Conservation (phyloP, 2,113 vertebrate species). For the Cochlearius cochlearius region DNA sequence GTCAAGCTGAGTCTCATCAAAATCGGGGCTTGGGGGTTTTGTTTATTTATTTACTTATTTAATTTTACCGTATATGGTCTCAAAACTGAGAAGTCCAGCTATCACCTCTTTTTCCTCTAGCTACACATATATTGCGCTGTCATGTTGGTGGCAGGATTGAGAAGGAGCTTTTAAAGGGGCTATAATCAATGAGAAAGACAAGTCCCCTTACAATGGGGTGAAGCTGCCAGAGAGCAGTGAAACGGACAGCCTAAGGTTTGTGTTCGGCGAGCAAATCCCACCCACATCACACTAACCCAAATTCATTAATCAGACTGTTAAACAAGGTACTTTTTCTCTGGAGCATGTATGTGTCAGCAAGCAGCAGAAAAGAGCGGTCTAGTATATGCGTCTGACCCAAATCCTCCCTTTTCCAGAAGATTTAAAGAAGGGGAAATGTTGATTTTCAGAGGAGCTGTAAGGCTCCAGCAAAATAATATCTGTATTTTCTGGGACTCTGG, state of each 20-base stretch:
- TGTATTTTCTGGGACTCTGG: neutral
- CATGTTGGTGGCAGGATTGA: neutral
- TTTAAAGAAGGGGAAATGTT: neutral
- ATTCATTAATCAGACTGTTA: neutral
- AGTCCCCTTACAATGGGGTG: neutral
- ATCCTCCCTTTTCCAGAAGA: neutral
- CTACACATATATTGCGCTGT: neutral
- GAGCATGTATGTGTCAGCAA: neutral
- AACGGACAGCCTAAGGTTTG: neutral
- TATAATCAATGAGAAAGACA: neutral
- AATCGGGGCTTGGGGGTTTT: neutral
- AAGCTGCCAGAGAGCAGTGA: neutral
- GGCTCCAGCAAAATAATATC: neutral
- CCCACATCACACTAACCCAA: neutral
- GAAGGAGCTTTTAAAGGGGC: neutral
- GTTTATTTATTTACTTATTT: neutral
- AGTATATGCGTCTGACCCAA: neutral
- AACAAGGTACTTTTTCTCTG: neutral
- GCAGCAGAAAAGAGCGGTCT: neutral
- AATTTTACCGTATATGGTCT: neutral
- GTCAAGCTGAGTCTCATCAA: neutral
- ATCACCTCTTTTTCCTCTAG: neutral
- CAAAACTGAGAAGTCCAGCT: neutral
- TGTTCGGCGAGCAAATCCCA: neutral
- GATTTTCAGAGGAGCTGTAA: neutral